Evolutionary conservation across 92 coral and sea anemone species (phyloP).

Genomic region (Epizoanthus rinbou): DNA sequence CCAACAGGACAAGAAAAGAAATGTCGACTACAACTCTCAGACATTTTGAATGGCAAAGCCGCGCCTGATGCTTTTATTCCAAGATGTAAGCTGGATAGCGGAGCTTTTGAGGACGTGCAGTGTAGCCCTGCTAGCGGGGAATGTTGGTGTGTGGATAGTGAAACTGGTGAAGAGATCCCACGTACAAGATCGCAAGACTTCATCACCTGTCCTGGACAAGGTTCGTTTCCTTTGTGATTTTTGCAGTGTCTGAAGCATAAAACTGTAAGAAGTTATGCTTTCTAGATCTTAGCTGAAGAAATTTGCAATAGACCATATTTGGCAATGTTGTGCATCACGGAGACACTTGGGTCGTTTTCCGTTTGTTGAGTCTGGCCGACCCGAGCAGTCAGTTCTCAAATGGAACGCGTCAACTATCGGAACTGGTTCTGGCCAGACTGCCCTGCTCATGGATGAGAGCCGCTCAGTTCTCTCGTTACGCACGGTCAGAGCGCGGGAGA

Average conservation of each 20-base stretch:
- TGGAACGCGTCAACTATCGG: too few species aligned
- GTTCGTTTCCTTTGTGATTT: slow-evolving; percentile 39
- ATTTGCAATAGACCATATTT: too few species aligned
- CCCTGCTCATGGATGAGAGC: too few species aligned
- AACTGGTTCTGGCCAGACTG: too few species aligned
- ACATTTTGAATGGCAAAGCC: slow-evolving; percentile 54
- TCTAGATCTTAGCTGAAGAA: background rate
- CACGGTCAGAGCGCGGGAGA: too few species aligned
- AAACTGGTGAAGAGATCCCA: slow-evolving; percentile 64
- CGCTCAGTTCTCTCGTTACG: too few species aligned
- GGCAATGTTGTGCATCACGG: too few species aligned
- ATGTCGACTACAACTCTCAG: slow-evolving; percentile 65
- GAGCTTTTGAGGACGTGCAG: slow-evolving; percentile 76
- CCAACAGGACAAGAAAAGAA: slow-evolving; percentile 35
- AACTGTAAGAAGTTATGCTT: background rate
- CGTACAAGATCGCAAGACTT: slow-evolving; percentile 77
- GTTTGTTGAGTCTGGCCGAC: too few species aligned
- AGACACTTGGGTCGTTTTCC: too few species aligned
- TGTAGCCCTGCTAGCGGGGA: slow-evolving; percentile 66
- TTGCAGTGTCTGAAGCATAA: too few species aligned
- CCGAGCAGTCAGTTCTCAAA: too few species aligned
- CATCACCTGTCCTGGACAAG: slow-evolving; percentile 71
- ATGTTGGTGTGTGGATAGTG: slow-evolving; percentile 85
- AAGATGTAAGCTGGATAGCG: slow-evolving; percentile 69
- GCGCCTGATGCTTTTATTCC: slow-evolving; percentile 66